These are phyloP conservation scores for Physocephala rufipes DNA, from an alignment of 2,888 invertebrate genomes.

Conservation along the genomic window DNA sequence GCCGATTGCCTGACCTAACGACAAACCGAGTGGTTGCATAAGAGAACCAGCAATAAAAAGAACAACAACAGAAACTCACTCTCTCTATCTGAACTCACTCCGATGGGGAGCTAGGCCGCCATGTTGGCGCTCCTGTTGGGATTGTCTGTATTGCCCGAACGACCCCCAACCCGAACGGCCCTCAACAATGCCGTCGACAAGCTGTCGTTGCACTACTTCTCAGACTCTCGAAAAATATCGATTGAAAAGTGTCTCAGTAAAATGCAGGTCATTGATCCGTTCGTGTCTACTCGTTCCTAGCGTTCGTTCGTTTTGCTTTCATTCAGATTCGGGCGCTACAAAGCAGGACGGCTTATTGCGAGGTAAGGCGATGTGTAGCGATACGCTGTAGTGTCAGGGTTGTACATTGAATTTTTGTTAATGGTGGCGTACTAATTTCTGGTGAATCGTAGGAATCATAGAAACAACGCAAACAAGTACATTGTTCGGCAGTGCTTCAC, in stretches of 20 bases:
- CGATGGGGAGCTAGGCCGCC: conserved; percentile 31
- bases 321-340: conserved; percentile 15
- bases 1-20: not conserved
- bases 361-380: not conserved
- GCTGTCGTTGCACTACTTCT: conserved; percentile 39
- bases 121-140: conserved; percentile 32
- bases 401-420: not conserved
- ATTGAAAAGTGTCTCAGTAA: conserved; percentile 66
- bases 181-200: conserved; percentile 28
- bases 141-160: conserved; percentile 13
- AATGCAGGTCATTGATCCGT: conserved; percentile 66
- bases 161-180: conserved; percentile 1
- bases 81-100: conserved; percentile 14
- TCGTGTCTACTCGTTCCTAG: conserved; percentile 45
- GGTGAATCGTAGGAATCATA: too few relatives aligned
- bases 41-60: too few relatives aligned
- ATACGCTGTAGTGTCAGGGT: not conserved
- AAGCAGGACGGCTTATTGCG: too few relatives aligned
- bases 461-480: too few relatives aligned
- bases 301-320: conserved; percentile 21
- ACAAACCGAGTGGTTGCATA: not conserved
- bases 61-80: not conserved
- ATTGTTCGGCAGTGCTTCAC: not conserved
- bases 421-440: too few relatives aligned
- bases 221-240: conserved; percentile 62